A percentile compares a stretch with the other conserved stretches of the same genome.
These are phyloP conservation scores for Bimastos eiseni DNA, from an alignment of 2,888 invertebrate species.

Conservation along the genomic window DNA sequence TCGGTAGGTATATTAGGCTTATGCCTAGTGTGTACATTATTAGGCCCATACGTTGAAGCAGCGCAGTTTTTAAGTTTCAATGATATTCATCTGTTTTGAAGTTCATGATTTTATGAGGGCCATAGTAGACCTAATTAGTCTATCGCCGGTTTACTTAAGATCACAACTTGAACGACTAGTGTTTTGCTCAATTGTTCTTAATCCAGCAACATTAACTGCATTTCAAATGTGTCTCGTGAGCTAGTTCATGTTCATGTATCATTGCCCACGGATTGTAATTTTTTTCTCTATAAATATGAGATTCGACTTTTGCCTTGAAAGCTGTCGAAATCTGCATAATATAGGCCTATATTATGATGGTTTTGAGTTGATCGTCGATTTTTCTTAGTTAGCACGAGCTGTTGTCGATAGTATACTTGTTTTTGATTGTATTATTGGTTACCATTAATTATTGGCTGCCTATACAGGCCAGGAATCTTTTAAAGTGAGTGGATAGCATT, in stretches of 20 bases:
- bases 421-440: background rate
- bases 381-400: background rate
- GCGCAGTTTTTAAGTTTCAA: too few relatives aligned
- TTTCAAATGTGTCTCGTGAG: background rate
- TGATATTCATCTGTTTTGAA: too few relatives aligned
- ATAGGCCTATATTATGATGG: too few relatives aligned
- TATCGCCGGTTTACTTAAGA: too few relatives aligned
- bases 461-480: background rate
- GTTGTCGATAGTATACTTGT: background rate
- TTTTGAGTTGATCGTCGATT: background rate
- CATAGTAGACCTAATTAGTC: too few relatives aligned
- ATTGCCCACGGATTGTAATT: background rate
- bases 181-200: background rate
- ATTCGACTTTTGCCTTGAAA: background rate
- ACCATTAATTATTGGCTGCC: background rate
- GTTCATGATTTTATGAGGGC: too few relatives aligned
- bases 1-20: too few relatives aligned
- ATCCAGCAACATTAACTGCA: background rate
- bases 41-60: too few relatives aligned
- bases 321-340: background rate
- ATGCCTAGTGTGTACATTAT: too few relatives aligned
- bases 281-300: background rate
- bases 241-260: background rate
- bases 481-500: background rate
- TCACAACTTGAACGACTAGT: background rate